Evolutionary conservation across 2,113 vertebrate genomes (phyloP).

Genomic region (Illadopsis cleaveri): DNA sequence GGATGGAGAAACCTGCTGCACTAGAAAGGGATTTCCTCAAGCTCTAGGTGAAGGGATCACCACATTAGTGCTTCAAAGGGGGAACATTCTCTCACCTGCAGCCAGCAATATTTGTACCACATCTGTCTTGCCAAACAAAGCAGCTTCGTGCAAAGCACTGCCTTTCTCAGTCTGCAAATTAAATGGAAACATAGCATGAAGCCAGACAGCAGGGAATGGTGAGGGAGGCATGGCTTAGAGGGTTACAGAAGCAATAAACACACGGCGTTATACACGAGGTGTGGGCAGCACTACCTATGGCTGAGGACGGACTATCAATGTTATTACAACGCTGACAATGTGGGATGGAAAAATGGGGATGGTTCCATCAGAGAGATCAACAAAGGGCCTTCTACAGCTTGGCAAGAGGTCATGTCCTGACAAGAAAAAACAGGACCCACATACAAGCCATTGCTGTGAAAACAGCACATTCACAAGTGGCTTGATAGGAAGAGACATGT

Average conservation of each 20-base stretch:
- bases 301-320: not conserved
- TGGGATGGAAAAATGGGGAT: not conserved
- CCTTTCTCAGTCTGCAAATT: conserved; percentile 95
- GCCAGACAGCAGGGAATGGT: conserved; percentile 35
- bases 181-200: conserved; percentile 71
- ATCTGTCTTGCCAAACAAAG: conserved; percentile 95
- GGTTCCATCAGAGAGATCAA: not conserved
- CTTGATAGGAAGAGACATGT: not conserved
- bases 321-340: not conserved
- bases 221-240: not conserved
- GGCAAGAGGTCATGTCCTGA: not conserved
- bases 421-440: not conserved
- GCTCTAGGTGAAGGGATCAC: not conserved
- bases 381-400: not conserved
- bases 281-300: not conserved
- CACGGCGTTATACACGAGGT: not conserved
- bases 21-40: not conserved
- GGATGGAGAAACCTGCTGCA: not conserved
- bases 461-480: not conserved
- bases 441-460: not conserved
- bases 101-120: conserved; percentile 95
- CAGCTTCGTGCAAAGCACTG: conserved; percentile 97
- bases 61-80: conserved; percentile 11
- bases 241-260: conserved; percentile 35
- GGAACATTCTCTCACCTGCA: conserved; percentile 85